Base-by-base conservation (phyloP, 2,888 invertebrate species). In the Troilus luridus region DNA sequence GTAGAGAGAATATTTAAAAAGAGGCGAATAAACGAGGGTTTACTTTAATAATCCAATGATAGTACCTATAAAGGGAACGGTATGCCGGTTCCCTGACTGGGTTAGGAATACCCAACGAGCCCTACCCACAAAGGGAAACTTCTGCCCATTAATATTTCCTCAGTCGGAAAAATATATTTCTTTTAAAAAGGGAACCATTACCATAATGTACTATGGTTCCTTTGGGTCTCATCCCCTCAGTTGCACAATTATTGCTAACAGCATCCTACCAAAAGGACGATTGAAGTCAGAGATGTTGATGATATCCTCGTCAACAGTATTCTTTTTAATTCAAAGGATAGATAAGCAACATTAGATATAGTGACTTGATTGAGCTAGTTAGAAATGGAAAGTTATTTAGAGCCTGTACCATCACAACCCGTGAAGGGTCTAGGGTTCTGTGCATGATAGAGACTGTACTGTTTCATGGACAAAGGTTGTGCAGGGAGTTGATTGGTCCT, bases 61-160 rank as follows among this genome's bases (percentile, higher is more conserved):
- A 41, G 27, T 6, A 27, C 72, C 72, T 8, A 67, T 67, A 77
- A 77, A 77, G 72, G 72, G 72, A 77, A 77, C 0, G 72, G 17
- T 41, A 41, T 41, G 17, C 72, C 41, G 19, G 12, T 0, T 27
- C 27, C 72, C 72, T 5, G 0, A 0, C 14, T 14, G 27, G 24
- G 27, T 2, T 10, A 8, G 27, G 72, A 77, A 77, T 77, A 77
- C 41, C 24, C 72, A 77, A 77, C 27, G 27, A 77, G 17, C 72
- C 41, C 72, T 17, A 19, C 27, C 72, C 72, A 77, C 72, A 77
- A 77, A 77, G 72, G 72, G 41, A 27, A 77, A 77, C 72, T 77
- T 8, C 14, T 27, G 12, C 17, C 72, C 72, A 77, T 77, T 77
- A 77, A 77, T 77, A 77, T 77, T 77, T 77, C 41, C 72, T 77